phyloP scores from a whole-genome alignment of 2,113 vertebrate genomes.

The Eurypyga helias region DNA sequence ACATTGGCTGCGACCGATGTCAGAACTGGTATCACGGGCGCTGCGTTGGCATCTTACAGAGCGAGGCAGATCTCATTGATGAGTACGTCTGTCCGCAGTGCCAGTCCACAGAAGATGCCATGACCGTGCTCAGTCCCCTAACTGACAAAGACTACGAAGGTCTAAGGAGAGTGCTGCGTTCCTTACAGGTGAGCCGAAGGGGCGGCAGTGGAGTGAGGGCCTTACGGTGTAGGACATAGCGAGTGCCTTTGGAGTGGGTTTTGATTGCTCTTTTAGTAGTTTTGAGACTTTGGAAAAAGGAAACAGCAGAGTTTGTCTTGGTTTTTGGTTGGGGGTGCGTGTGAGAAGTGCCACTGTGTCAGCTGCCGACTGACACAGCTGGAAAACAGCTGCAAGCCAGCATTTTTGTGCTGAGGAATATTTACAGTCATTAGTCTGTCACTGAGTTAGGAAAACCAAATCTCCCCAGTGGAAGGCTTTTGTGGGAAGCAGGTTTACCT shows the following conservation, averaged over 20 bases:
- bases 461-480: background rate
- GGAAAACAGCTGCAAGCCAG: too few species aligned
- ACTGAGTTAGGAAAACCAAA: background rate
- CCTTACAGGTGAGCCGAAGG: conserved; percentile 85
- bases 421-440: background rate
- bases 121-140: conserved; percentile 96
- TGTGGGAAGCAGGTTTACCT: background rate
- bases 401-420: background rate
- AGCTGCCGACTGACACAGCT: background rate
- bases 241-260: background rate
- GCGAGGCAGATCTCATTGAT: conserved; percentile 96
- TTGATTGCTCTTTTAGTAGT: background rate
- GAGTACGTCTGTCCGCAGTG: conserved; percentile 97
- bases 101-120: conserved; percentile 98
- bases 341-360: background rate
- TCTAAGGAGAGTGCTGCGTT: conserved; percentile 92
- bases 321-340: too few species aligned
- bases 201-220: background rate
- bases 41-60: conserved; percentile 97
- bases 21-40: conserved; percentile 99
- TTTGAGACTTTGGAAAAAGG: background rate
- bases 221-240: accelerated
- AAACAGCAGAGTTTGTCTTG: background rate
- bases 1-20: conserved; percentile 97
- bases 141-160: conserved; percentile 97